Conservation (phyloP, 2,888 invertebrate genomes). For the Heliconius hortense region DNA sequence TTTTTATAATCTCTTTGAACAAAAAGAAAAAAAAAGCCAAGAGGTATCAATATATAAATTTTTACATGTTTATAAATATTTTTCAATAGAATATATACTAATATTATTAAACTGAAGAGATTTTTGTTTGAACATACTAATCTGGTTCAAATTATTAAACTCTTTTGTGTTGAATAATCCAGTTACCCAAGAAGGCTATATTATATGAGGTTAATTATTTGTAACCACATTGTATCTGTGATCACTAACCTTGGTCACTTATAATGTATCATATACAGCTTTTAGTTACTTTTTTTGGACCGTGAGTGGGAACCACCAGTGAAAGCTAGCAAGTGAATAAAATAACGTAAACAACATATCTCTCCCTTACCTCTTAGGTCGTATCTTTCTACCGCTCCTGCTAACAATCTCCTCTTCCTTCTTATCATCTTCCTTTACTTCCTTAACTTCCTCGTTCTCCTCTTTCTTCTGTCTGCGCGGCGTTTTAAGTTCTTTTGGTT, state of each 20-base stretch:
- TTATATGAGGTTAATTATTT: too few species aligned
- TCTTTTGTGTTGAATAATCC: too few species aligned
- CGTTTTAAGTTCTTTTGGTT: conserved; percentile 64
- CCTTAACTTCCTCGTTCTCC: conserved; percentile 53
- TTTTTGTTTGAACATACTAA: too few species aligned
- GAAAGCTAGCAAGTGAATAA: neutral
- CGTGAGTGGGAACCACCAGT: neutral
- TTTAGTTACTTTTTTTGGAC: neutral
- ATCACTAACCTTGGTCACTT: too few species aligned
- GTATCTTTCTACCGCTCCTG: conserved; percentile 88
- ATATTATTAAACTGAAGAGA: too few species aligned
- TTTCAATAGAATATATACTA: too few species aligned
- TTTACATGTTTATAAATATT: too few species aligned
- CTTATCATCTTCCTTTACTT: conserved; percentile 49
- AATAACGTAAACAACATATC: neutral
- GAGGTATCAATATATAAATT: too few species aligned
- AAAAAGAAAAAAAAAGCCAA: neutral
- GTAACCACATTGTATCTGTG: too few species aligned
- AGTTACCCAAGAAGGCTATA: too few species aligned
- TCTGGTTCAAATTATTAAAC: too few species aligned
- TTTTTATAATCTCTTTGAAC: neutral
- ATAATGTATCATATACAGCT: neutral
- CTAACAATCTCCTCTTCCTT: conserved; percentile 82
- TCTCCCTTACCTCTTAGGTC: conserved; percentile 81
- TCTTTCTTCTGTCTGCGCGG: conserved; percentile 68